Evolutionary conservation across 2,888 invertebrate species (phyloP).

Genomic region (Orthosia gothica): DNA sequence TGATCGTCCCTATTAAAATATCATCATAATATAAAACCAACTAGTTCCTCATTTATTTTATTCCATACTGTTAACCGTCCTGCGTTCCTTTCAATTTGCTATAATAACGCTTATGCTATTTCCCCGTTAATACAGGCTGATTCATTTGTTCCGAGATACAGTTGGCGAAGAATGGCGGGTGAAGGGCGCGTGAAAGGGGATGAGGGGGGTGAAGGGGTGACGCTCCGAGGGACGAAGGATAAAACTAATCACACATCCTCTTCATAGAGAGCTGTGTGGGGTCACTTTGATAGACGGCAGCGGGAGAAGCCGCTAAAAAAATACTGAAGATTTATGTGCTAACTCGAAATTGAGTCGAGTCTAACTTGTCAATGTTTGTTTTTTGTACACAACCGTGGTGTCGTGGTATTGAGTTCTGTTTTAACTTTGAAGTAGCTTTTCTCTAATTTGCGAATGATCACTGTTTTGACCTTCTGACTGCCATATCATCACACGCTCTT

Average conservation of each 20-base stretch:
- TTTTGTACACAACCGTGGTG: neutral
- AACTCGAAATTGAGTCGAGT: slow-evolving; percentile 18
- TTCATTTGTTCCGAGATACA: slow-evolving; percentile 82
- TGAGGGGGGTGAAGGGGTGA: slow-evolving; percentile 61
- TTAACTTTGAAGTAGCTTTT: neutral
- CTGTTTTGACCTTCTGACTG: too few relatives aligned
- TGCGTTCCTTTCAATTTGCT: slow-evolving; percentile 73
- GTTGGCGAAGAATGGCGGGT: slow-evolving; percentile 79
- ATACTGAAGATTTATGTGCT: slow-evolving; percentile 30
- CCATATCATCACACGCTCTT: neutral
- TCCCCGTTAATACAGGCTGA: slow-evolving; percentile 74
- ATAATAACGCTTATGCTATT: slow-evolving; percentile 71
- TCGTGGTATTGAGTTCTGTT: neutral
- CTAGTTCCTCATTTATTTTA: slow-evolving; percentile 24
- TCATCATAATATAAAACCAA: neutral
- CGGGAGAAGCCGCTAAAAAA: slow-evolving; percentile 56
- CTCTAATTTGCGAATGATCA: neutral
- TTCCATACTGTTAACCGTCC: slow-evolving; percentile 11
- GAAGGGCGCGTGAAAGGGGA: slow-evolving; percentile 67
- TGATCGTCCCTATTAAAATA: neutral
- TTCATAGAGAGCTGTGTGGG: slow-evolving; percentile 71
- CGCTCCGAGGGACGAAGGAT: slow-evolving; percentile 82
- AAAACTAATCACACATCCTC: slow-evolving; percentile 90
- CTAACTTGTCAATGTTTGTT: neutral
- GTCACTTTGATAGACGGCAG: slow-evolving; percentile 57